These are phyloP conservation scores for Vanacampus margaritifer DNA, from an alignment of 2,113 vertebrate species.

Conservation along the genomic window DNA sequence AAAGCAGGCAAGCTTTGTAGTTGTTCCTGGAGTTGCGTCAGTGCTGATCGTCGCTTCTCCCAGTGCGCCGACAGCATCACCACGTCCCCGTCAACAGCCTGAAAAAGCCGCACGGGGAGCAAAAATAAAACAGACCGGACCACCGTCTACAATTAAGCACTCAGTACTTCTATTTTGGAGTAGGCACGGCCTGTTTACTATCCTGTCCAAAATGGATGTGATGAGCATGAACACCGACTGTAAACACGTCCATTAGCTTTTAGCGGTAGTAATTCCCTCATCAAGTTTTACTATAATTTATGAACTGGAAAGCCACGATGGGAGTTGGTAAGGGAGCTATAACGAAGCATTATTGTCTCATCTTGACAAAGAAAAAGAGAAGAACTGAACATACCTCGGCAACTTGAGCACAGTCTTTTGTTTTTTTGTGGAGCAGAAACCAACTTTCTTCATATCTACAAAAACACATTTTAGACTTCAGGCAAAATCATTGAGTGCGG, in stretches of 20 bases:
- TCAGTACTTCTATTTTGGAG: neutral
- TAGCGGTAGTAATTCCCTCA: too few species aligned
- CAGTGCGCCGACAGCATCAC: conserved; percentile 93
- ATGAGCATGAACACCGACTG: neutral
- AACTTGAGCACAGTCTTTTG: conserved; percentile 49
- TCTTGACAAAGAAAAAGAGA: neutral
- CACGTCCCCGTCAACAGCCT: conserved; percentile 86
- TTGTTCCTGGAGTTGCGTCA: conserved; percentile 83
- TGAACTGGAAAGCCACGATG: too few species aligned
- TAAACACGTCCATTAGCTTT: neutral
- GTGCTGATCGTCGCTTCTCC: conserved; percentile 81
- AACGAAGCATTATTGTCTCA: neutral
- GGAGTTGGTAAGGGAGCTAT: neutral
- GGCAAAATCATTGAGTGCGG: neutral
- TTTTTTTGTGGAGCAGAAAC: conserved; percentile 57
- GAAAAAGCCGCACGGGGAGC: conserved; percentile 15
- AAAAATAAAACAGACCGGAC: neutral
- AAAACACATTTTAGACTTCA: neutral
- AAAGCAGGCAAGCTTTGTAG: conserved; percentile 84
- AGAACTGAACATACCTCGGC: conserved; percentile 49
- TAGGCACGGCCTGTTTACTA: too few species aligned
- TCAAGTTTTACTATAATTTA: too few species aligned
- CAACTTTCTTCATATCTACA: conserved; percentile 58
- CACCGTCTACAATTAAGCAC: neutral
- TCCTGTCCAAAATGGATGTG: neutral